Evolutionary conservation across 2,888 invertebrate genomes (phyloP), one percentile per base, ranked within the genome.

Genomic region (Gnatocerus cornutus): DNA sequence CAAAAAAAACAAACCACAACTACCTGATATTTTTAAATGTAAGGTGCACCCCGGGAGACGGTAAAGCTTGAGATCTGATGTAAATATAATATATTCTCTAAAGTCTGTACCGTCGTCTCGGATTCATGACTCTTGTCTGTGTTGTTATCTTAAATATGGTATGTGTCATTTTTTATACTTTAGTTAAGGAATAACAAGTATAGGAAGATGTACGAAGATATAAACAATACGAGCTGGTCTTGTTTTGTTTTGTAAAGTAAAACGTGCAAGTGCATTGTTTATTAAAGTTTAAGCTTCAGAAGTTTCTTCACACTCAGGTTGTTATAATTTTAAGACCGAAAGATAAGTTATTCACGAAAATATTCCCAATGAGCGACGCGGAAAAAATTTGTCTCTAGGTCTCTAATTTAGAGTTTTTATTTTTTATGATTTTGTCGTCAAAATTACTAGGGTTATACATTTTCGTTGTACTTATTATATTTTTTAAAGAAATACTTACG

Each of bases 161-260:
- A 80, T 73, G 78, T 79, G 79, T 80, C 79, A 78, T 79, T 79
- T 76, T 78, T 78, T 78, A 78, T 77, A 77, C 77, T 71, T 78
- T 76, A 78, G 73, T 77, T 76, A 73, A 74, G 64, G 73, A 69
- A 69, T 73, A 71, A 55, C 53, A 63, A 66, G 68, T 65, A 61
- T 69, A 69, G 66, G 74, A 73, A 75, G 74, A 73, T 71, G 75
- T 73, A 77, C 73, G 72, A 71, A 71, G 73, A 73, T 76, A 70
- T 70, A 74, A 77, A 77, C 76, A 78, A 74, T 77, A 76, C 79
- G 76, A 80, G 79, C 80, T 79, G 80, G 79, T 79, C 80, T 81
- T 79, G 79, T 79, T 79, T 69, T 76, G 75, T 76, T 72, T 59
- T 64, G 62, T 65, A 59, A 65, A 55, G 52, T 46, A 30, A 53